These are phyloP conservation scores for Neolamprologus caudopunctatus DNA, from an alignment of 2,113 vertebrate species.

Conservation along the genomic window DNA sequence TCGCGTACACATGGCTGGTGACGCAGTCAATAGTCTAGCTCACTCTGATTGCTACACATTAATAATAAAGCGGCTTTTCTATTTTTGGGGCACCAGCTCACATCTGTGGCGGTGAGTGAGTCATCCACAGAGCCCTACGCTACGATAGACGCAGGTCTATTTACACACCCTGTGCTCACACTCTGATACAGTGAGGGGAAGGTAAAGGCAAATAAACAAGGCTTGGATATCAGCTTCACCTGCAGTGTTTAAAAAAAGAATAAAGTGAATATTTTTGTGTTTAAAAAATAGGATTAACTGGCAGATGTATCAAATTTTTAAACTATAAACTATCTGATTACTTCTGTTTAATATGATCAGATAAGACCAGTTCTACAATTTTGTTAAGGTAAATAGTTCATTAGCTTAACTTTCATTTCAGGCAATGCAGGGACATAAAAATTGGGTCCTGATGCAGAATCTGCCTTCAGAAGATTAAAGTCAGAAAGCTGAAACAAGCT, in stretches of 20 bases:
- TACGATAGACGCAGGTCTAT: background rate
- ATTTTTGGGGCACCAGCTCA: background rate
- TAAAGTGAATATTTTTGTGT: background rate
- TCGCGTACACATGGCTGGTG: background rate
- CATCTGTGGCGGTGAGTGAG: conserved; percentile 5
- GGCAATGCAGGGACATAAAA: background rate
- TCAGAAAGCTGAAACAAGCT: accelerated
- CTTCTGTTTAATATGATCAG: background rate
- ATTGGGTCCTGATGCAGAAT: background rate
- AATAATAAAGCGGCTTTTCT: conserved; percentile 32
- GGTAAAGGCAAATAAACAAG: background rate
- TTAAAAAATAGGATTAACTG: background rate
- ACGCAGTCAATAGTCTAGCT: conserved; percentile 1
- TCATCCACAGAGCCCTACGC: background rate
- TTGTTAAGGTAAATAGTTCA: background rate
- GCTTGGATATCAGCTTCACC: background rate
- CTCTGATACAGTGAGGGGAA: background rate
- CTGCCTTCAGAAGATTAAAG: background rate
- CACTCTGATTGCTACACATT: conserved; percentile 2
- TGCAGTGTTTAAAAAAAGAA: background rate
- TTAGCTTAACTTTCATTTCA: background rate
- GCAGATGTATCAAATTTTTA: background rate
- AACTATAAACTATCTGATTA: background rate
- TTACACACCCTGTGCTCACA: background rate
- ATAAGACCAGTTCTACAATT: accelerated